These are phyloP conservation scores for Euzetes globulus DNA, from an alignment of 2,888 invertebrate genomes.

Conservation along the genomic window DNA sequence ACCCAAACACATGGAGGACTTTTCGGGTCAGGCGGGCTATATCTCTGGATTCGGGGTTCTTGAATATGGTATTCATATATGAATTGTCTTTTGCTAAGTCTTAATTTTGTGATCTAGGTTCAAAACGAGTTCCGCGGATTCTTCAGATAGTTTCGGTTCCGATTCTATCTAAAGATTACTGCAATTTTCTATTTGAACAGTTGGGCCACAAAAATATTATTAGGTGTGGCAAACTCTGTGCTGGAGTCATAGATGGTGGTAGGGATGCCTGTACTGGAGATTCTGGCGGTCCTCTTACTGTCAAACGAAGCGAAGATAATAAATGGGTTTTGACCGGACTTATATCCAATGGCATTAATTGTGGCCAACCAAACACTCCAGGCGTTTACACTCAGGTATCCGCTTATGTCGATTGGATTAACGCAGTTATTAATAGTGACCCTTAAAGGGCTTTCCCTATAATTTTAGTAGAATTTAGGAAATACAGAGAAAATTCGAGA, in stretches of 20 bases:
- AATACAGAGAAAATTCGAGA: too few relatives aligned
- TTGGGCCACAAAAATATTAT: slow-evolving; percentile 81
- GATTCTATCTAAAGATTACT: slow-evolving; percentile 76
- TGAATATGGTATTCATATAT: neutral
- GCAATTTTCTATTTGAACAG: slow-evolving; percentile 83
- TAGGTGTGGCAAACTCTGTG: slow-evolving; percentile 75
- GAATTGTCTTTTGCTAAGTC: neutral
- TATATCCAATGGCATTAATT: slow-evolving; percentile 42
- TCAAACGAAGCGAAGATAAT: slow-evolving; percentile 34
- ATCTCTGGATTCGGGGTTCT: neutral
- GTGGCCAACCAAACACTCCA: slow-evolving; percentile 42
- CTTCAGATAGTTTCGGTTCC: slow-evolving; percentile 56
- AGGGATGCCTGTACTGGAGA: slow-evolving; percentile 45
- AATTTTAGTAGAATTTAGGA: too few relatives aligned
- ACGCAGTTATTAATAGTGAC: slow-evolving; percentile 12
- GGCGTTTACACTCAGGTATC: slow-evolving; percentile 43
- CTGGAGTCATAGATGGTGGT: slow-evolving; percentile 64
- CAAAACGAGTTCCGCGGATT: slow-evolving; percentile 60
- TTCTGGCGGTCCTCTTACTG: slow-evolving; percentile 43
- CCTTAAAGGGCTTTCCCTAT: neutral
- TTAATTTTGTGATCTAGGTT: neutral
- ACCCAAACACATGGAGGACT: slow-evolving; percentile 50
- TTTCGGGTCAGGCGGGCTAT: neutral
- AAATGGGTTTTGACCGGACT: slow-evolving; percentile 41
- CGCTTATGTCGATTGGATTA: slow-evolving; percentile 42